Evolutionary conservation across 2,888 invertebrate species (phyloP).

Genomic region (Dynastes grantii): DNA sequence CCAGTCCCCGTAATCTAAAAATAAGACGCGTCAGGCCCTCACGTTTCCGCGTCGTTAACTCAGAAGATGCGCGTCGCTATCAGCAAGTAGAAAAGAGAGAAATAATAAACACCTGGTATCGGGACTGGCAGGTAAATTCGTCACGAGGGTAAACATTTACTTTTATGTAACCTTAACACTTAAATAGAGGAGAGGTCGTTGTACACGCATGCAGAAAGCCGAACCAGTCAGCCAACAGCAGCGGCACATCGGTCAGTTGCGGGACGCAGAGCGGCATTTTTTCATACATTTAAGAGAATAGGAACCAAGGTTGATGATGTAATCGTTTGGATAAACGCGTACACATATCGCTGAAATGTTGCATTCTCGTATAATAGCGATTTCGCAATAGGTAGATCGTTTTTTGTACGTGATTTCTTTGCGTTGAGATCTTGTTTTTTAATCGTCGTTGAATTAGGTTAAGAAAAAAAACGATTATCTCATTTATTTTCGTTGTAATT

Average conservation of each 20-base stretch:
- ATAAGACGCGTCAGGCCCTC: slow-evolving; percentile 7
- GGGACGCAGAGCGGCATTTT: slow-evolving; percentile 25
- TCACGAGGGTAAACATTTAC: slow-evolving; percentile 46
- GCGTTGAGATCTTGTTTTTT: slow-evolving; percentile 11
- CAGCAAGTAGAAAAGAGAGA: slow-evolving; percentile 14
- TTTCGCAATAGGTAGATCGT: slow-evolving; percentile 5
- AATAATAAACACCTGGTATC: slow-evolving; percentile 43
- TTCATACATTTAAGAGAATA: slow-evolving; percentile 37
- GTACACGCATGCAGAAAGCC: slow-evolving; percentile 32
- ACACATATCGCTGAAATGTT: slow-evolving; percentile 8
- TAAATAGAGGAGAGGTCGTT: slow-evolving; percentile 45
- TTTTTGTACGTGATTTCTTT: background rate
- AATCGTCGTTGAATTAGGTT: slow-evolving; percentile 25
- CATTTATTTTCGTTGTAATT: too few species aligned
- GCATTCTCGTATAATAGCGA: slow-evolving; percentile 20
- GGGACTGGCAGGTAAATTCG: slow-evolving; percentile 43
- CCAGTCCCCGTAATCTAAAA: slow-evolving; percentile 11
- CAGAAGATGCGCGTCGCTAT: background rate
- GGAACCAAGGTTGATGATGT: slow-evolving; percentile 47
- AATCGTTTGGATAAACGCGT: slow-evolving; percentile 18
- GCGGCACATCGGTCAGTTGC: background rate
- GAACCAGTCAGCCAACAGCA: background rate
- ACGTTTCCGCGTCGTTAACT: background rate
- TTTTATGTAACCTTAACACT: slow-evolving; percentile 47
- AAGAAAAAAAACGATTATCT: background rate